A percentile compares a stretch with the other conserved stretches of the same genome.
Evolutionary conservation across 2,113 vertebrate species (phyloP).

Genomic region (Ancistrus triradiatus): DNA sequence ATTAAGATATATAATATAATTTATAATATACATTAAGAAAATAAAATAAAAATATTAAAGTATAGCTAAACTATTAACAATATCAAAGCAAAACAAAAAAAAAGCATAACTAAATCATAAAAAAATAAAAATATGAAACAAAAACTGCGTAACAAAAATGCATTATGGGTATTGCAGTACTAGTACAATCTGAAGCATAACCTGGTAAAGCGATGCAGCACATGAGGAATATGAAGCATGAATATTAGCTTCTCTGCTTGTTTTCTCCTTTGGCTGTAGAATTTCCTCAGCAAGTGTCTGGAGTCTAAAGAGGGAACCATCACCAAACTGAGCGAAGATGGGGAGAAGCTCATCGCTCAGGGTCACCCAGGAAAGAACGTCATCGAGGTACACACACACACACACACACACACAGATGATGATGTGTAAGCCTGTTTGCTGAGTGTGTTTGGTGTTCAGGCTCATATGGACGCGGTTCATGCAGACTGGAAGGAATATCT

Average conservation of each 20-base stretch:
- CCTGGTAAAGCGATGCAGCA: too few relatives aligned
- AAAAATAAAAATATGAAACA: too few relatives aligned
- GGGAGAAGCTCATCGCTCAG: slow-evolving; percentile 74
- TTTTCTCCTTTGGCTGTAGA: slow-evolving; percentile 61
- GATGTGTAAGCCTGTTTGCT: neutral
- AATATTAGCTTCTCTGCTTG: neutral
- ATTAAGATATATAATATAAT: too few relatives aligned
- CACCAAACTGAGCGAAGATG: slow-evolving; percentile 84
- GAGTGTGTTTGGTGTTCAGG: slow-evolving; percentile 61
- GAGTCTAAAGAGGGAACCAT: slow-evolving; percentile 87
- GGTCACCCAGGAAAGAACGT: slow-evolving; percentile 86
- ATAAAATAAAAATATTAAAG: too few relatives aligned
- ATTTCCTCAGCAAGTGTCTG: slow-evolving; percentile 89
- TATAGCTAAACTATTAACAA: too few relatives aligned
- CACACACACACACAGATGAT: neutral
- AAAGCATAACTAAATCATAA: too few relatives aligned
- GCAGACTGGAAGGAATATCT: slow-evolving; percentile 97
- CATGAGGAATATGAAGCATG: too few relatives aligned
- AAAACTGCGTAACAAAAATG: too few relatives aligned
- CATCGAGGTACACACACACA: slow-evolving; percentile 75
- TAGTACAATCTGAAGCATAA: too few relatives aligned
- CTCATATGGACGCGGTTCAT: slow-evolving; percentile 91
- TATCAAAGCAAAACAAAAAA: too few relatives aligned
- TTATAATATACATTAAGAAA: too few relatives aligned
- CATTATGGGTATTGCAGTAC: too few relatives aligned